Evolutionary conservation across 2,888 invertebrate species (phyloP), one percentile per base, ranked within the genome.

Genomic region (Catocala fraxini): DNA sequence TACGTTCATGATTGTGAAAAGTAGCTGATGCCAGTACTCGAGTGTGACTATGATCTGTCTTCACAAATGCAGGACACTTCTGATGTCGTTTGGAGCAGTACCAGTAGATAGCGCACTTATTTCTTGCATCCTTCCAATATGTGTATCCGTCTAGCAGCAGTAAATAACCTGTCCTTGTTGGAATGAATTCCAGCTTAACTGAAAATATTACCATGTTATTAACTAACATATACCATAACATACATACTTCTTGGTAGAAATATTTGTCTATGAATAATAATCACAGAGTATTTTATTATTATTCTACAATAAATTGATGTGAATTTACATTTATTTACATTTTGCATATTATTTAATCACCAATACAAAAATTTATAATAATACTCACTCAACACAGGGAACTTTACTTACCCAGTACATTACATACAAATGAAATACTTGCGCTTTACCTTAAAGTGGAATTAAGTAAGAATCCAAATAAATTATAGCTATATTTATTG

Each of bases 131-230:
- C 53, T 79, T 75, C 77, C 79, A 83, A 57, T 73, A 81, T 7
- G 81, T 82, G 47, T 81, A 82, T 7, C 80, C 79, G 53, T 84
- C 75, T 49, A 78, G 48, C 3, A 73, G 56, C 6, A 83, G 72
- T 45, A 80, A 58, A 53, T 76, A 65, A 9, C 81, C 77, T 64
- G 76, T 81, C 52, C 70, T 65, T 54, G 80, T 63, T 4, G 78
- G 79, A 55, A 81, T 66, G 49, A 73, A 80, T 45, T 66, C 54
- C 15, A 78, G 51, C 4, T 13, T 51, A 0, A 25, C 77, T 77
- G 62, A 42, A 62, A 68, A 52, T 48, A 13, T 25, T 25, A 25
- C 25, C 25, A 25, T 25, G 25, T 25, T 25, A 25, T 25, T 3
- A 25, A 25, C 25, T 25, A 3, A 25, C 4, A 25, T 25, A 25